Evolutionary conservation across 2,113 vertebrate species (phyloP), one percentile per base, ranked within the genome.

Genomic region (Protomyctophum bolini): DNA sequence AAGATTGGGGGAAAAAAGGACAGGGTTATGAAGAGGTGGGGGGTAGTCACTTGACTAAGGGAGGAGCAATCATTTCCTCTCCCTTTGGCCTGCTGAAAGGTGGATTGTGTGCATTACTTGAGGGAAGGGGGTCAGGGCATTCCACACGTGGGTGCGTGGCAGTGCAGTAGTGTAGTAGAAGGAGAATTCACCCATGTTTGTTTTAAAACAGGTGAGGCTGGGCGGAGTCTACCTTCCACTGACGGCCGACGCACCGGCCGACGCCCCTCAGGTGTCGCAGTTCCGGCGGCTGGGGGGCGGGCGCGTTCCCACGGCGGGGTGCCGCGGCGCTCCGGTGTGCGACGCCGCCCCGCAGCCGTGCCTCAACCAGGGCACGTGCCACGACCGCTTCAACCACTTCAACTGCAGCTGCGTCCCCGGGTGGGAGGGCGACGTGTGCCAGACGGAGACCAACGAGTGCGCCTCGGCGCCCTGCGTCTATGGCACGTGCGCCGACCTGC

Each of bases 141-240:
- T 21, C 21, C 21, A 21, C 21, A 21, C 21, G 1, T 21, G 21
- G 21, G 21, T 21, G 21, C 21, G n/a, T 21, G 21, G 21, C 21
- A 21, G 21, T 21, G 21, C 21, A 1, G 21, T 21, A 21, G 21
- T 21, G 21, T 21, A 21, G 21, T 21, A 21, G 21, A 21, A 21
- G 21, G 21, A 21, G 21, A 21, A 21, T 21, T 21, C 21, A 21
- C 21, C 21, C 21, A 21, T 21, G 21, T 21, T 21, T 21, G 21
- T 21, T 21, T 21, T 21, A 1, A 21, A 21, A 21, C n/a, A 21
- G 21, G 21, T 96, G 79, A 89, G 90, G 14, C 87, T 98, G 0
- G 96, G 96, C 0, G 95, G 94, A 0, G 87, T 98, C 50, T 92
- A 95, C 75, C 89, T 99, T 73, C 95, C 96, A 0, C 91, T 97